Evolutionary conservation across 2,888 invertebrate genomes (phyloP), one percentile per base, ranked within the genome.

Genomic region (Hecatera dysodea): DNA sequence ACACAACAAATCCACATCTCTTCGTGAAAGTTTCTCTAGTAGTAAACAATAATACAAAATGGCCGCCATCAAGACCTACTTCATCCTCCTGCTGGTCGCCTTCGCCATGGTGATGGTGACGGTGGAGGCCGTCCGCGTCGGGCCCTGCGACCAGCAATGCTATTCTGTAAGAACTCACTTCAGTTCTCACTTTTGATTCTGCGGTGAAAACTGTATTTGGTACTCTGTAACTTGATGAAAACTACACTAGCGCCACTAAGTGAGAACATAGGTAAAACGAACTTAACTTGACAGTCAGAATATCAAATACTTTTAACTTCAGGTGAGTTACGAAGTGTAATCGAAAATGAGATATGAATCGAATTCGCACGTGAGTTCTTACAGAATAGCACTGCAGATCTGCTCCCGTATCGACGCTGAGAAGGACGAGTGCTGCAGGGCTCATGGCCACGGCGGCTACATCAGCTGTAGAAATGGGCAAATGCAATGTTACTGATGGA

Each of bases 361-460:
- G n/a, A n/a, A n/a, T n/a, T n/a, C n/a, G n/a, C n/a, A n/a, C n/a
- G n/a, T n/a, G n/a, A n/a, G n/a, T n/a, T n/a, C n/a, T n/a, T n/a
- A n/a, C n/a, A n/a, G n/a, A n/a, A n/a, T n/a, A n/a, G n/a, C n/a
- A n/a, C n/a, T n/a, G n/a, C n/a, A n/a, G 68, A 69, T 68, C 76
- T 72, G 72, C 36, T 2, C 12, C 27, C 68, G 68, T 22, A 57
- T 17, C 36, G n/a, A 50, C 6, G 0, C 48, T 29, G 76, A 76
- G 56, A 76, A n/a, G 68, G 0, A 72, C 50, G 36, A 76, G 36
- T 72, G 72, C 76, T 72, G 72, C 76, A 76, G 50, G 29, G 50
- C 56, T 52, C 76, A 72, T 39, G 77, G 77, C 1, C 1, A 52
- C 36, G 17, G 22, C 44, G 76, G 72, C 9, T n/a, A 9, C n/a